Conservation (phyloP, 2,113 vertebrate species). For the Sprattus sprattus region DNA sequence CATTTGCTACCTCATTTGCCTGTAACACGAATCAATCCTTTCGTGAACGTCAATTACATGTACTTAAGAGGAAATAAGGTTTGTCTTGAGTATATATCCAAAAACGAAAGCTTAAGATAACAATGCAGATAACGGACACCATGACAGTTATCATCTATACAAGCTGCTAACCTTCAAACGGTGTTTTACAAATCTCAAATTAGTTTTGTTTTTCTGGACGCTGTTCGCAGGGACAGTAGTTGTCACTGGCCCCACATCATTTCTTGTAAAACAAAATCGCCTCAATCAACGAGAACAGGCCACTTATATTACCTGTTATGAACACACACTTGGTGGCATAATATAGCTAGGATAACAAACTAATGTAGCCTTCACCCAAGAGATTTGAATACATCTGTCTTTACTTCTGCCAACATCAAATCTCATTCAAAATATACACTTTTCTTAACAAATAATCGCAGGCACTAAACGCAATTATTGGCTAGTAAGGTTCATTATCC, state of each 20-base stretch:
- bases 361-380: constrained; percentile 6
- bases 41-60: not conserved
- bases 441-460: not conserved
- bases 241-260: not conserved
- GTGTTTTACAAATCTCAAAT: not conserved
- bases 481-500: not conserved
- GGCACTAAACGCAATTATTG: not conserved
- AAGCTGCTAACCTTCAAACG: not conserved
- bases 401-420: not conserved
- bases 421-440: not conserved
- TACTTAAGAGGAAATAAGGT: not conserved
- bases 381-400: not conserved
- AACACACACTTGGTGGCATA: not conserved
- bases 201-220: not conserved
- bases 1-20: not conserved
- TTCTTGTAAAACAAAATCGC: not conserved
- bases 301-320: not conserved
- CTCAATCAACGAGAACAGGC: too few species aligned
- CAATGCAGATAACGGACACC: not conserved
- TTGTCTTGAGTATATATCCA: not conserved
- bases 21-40: not conserved
- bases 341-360: constrained; percentile 4
- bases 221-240: not conserved
- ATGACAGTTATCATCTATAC: not conserved
- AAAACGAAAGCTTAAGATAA: not conserved